Conservation (phyloP, 2,113 vertebrate genomes). For the Thinocorus orbignyianus region DNA sequence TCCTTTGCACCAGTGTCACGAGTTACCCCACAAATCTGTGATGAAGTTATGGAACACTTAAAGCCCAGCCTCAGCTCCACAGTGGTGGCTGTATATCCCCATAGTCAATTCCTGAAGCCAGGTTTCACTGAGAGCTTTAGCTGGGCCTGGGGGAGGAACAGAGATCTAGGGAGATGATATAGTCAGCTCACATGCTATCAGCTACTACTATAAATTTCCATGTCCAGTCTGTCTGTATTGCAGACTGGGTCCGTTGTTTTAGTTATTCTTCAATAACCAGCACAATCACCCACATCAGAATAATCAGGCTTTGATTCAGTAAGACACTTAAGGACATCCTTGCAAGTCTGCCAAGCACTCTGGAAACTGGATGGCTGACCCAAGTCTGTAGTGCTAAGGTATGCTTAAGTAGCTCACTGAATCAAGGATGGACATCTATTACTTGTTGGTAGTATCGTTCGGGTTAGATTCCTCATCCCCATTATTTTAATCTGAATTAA, state of each 20-base stretch:
- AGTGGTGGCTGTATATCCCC: conserved; percentile 64
- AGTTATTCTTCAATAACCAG: conserved; percentile 42
- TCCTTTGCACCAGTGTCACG: conserved; percentile 25
- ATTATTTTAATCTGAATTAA: neutral
- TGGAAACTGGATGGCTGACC: neutral
- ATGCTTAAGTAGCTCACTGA: conserved; percentile 23
- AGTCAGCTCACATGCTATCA: conserved; percentile 62
- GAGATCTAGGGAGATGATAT: conserved; percentile 42
- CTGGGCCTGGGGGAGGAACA: neutral
- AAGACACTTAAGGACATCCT: neutral
- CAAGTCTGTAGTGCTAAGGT: neutral
- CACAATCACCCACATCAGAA: conserved; percentile 23
- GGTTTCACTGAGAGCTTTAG: conserved; percentile 31
- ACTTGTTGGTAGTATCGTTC: neutral
- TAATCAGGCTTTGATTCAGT: conserved; percentile 15
- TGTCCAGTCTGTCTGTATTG: neutral
- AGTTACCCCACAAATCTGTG: conserved; percentile 41
- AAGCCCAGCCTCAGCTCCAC: conserved; percentile 25
- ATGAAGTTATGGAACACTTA: conserved; percentile 40
- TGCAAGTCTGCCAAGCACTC: neutral
- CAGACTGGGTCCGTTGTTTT: neutral
- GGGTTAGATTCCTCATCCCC: neutral
- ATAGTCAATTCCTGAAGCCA: conserved; percentile 66
- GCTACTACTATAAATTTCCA: conserved; percentile 38
- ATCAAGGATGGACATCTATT: neutral